Evolutionary conservation across 1,140 invertebrate genomes (phyloP).

Genomic region (Epicauta chinensis): DNA sequence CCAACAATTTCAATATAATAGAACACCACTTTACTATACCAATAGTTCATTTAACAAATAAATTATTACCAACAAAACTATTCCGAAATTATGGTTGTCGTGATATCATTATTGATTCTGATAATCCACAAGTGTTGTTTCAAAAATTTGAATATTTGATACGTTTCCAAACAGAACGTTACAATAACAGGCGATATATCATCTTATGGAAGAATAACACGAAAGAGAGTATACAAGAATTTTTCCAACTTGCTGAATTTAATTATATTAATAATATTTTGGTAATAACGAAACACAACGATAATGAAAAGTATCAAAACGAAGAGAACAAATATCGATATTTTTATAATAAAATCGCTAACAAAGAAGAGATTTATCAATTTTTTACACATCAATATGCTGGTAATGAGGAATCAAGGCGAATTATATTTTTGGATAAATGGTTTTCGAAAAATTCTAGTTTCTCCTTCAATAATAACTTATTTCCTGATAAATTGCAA

Average conservation of each 20-base stretch:
- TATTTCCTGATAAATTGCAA: conserved; percentile 19
- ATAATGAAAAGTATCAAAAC: no score
- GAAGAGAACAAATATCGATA: no score
- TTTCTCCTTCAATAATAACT: conserved; percentile 10
- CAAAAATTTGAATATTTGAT: conserved; percentile 16
- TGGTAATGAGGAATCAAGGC: background rate
- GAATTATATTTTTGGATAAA: conserved; percentile 9
- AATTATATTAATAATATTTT: conserved; percentile 13
- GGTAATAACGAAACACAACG: background rate
- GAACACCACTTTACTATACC: conserved; percentile 8
- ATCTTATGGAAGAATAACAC: background rate
- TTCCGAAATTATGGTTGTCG: conserved; percentile 18
- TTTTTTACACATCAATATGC: conserved; percentile 17
- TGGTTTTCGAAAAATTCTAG: conserved; percentile 18
- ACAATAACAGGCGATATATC: conserved; percentile 16
- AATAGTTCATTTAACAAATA: conserved; percentile 3
- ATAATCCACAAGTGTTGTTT: conserved; percentile 9
- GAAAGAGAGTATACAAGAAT: background rate
- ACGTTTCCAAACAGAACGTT: conserved; percentile 6
- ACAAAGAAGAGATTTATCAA: conserved; percentile 1
- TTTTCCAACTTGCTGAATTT: conserved; percentile 1
- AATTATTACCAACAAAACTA: conserved; percentile 3
- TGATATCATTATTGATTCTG: conserved; percentile 13
- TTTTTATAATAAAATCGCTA: background rate
- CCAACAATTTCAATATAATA: conserved; percentile 2